These are phyloP conservation scores for Cossypha dichroa DNA, from an alignment of 2,797 vertebrate species.

Conservation along the genomic window DNA sequence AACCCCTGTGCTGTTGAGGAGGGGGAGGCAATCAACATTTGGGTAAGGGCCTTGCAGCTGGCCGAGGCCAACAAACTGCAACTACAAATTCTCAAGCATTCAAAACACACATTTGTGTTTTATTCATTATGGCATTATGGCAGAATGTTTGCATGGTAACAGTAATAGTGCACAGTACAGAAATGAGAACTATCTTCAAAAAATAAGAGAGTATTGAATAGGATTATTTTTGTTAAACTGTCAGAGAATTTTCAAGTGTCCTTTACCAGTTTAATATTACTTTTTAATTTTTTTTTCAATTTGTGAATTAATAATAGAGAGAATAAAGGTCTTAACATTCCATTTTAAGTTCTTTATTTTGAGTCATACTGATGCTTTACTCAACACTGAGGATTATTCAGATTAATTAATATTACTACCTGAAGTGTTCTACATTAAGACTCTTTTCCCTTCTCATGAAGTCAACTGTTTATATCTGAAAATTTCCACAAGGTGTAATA, in stretches of 20 bases:
- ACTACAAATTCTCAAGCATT: neutral
- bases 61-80: neutral
- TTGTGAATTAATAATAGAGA: neutral
- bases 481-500: neutral
- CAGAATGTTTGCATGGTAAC: neutral
- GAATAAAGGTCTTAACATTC: neutral
- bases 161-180: neutral
- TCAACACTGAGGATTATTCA: neutral
- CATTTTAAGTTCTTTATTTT: neutral
- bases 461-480: neutral
- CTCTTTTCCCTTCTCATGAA: neutral
- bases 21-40: neutral
- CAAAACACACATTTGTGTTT: neutral
- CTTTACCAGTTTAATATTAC: neutral
- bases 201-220: neutral
- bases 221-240: neutral
- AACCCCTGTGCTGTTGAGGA: neutral
- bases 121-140: neutral
- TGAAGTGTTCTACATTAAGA: neutral
- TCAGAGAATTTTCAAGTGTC: neutral
- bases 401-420: neutral
- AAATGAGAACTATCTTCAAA: neutral
- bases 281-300: neutral
- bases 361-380: neutral
- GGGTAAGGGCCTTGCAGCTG: neutral